Evolutionary conservation across 2,797 vertebrate species (phyloP), one percentile per base, ranked within the genome.

Genomic region (Benthosema pterotum): DNA sequence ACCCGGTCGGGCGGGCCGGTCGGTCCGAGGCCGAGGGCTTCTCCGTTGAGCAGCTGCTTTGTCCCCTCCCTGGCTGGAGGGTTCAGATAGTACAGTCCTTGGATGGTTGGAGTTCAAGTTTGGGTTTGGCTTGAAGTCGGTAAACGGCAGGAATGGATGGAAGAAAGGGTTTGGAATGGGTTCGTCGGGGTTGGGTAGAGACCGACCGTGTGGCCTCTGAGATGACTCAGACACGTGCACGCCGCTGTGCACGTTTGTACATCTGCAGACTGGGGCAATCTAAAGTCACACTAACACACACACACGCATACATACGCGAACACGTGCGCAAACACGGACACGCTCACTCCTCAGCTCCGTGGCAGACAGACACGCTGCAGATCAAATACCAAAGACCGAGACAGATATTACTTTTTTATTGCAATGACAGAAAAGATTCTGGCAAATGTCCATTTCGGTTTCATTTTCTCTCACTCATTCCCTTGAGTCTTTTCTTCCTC

Each of bases 11-110:
- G n/a, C n/a, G n/a, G n/a, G n/a, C n/a, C n/a, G n/a, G n/a, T n/a
- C n/a, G n/a, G n/a, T n/a, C n/a, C n/a, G n/a, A n/a, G n/a, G n/a
- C 55, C 15, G 28, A 69, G 78, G 78, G 79, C 62, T 69, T 82
- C 67, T 67, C 47, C 62, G 15, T 65, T 71, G 65, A 77, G 76
- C 75, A 69, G 77, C 78, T 70, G 57, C 55, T 38, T 17, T 52
- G 59, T 25, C 57, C 62, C 55, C 60, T 3, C 6, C 56, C 63
- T 42, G 13, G 43, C 56, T 48, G 54, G 48, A 22, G 70, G 56
- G n/a, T n/a, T 22, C 13, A 12, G 50, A 52, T 18, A 18, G 50
- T 18, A n/a, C n/a, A 16, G 52, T 28, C 68, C 66, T n/a, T 52
- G 45, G 59, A 60, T 58, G 18, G 52, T 28, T 15, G 56, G 56